Evolutionary conservation across 2,888 invertebrate genomes (phyloP).

Genomic region (Leuctra nigra): DNA sequence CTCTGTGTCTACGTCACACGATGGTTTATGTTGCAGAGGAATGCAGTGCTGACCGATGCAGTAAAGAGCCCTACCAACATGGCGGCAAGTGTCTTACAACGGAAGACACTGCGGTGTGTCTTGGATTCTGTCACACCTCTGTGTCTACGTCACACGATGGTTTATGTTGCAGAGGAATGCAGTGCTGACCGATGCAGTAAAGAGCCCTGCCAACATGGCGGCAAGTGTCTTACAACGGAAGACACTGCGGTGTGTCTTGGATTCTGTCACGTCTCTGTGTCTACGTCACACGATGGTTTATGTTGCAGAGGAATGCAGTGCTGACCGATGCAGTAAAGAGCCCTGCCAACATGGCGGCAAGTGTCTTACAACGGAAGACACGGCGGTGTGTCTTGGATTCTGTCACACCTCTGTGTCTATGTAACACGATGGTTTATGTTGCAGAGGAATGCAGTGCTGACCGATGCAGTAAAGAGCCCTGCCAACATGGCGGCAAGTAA

Average conservation of each 20-base stretch:
- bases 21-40: conserved; percentile 63
- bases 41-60: conserved; percentile 68
- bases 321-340: conserved; percentile 64
- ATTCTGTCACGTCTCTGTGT: too few relatives aligned
- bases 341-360: conserved; percentile 90
- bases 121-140: too few relatives aligned
- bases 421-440: too few relatives aligned
- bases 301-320: conserved; percentile 69
- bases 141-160: too few relatives aligned
- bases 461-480: too few relatives aligned
- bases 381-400: conserved; percentile 76
- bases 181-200: conserved; percentile 63
- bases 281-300: too few relatives aligned
- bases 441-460: too few relatives aligned
- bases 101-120: conserved; percentile 61
- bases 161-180: conserved; percentile 65
- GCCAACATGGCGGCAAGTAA: too few relatives aligned
- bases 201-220: conserved; percentile 85
- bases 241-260: conserved; percentile 70
- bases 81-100: conserved; percentile 76
- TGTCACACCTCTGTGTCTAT: too few relatives aligned
- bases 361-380: conserved; percentile 55
- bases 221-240: conserved; percentile 64
- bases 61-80: conserved; percentile 76
- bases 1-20: too few relatives aligned